Base-by-base conservation (phyloP, 2,797 vertebrate species). In the Sebastes miniatus region DNA sequence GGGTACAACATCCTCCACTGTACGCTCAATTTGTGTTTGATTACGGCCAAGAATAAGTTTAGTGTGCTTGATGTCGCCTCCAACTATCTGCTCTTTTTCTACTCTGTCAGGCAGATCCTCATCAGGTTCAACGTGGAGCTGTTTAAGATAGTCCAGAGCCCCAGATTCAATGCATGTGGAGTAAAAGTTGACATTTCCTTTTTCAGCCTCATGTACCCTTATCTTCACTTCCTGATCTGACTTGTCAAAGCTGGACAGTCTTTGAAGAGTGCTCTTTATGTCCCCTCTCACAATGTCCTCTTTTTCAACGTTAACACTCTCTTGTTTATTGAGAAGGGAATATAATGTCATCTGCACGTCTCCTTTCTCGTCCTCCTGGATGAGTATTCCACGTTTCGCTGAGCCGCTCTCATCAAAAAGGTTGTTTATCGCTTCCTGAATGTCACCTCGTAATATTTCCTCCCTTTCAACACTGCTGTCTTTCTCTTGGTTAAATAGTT, bases 151-250 rank as follows among this genome's bases (percentile, higher is more conserved):
- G 88, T 97, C 96, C 14, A 98, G 91, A 52, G 97, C 95, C 73
- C 97, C 98, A 58, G 96, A 96, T 94, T 99, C 98, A 87, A 99
- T 99, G 80, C 97, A 98, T 3, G 96, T 98, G 36, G 97, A 98
- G 86, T 96, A 98, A 95, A 99, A 98, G 75, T 93, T 95, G 80
- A 99, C 98, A 72, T 98, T 97, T 85, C 98, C 98, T 47, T 95
- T 97, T 91, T 98, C 97, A 6, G 87, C 90, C n/a, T 97, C 96
- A 74, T 96, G 95, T 29, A 98, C 92, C 90, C 93, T 95, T 87
- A 96, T 95, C 88, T 82, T 97, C 72, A 92, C 74, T 24, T 87
- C 66, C 82, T 93, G 84, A 83, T 96, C 94, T 57, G 73, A 34
- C 57, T 89, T 93, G 76, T 94, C 95, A 87, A 87, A 39, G 68